These are phyloP conservation scores for Mercenaria mercenaria DNA, from an alignment of 1,140 invertebrate species.

Conservation along the genomic window DNA sequence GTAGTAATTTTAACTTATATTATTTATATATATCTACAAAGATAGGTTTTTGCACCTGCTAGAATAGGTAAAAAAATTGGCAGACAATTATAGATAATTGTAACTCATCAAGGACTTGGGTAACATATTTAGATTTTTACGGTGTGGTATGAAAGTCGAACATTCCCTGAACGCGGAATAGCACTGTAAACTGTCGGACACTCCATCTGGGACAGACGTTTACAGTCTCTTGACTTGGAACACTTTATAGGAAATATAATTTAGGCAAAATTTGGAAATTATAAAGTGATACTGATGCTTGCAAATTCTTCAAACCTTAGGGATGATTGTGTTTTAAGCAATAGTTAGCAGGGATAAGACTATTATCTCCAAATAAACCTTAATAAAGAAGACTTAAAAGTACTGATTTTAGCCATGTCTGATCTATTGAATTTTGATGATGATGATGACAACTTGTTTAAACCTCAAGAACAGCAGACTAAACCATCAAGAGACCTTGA, in stretches of 20 bases:
- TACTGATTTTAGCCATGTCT: no score
- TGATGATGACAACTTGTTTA: conserved; percentile 28
- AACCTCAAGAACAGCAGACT: background rate
- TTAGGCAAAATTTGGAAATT: no score
- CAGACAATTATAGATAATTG: background rate
- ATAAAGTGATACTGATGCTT: no score
- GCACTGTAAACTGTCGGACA: no score
- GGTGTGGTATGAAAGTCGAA: background rate
- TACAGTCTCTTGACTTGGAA: no score
- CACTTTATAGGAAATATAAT: no score
- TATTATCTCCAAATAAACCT: no score
- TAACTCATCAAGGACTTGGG: background rate
- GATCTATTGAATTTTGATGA: conserved; percentile 43
- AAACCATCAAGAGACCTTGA: conserved; percentile 33
- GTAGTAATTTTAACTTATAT: background rate
- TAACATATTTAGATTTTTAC: background rate
- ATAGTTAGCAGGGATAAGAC: no score
- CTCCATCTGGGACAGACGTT: no score
- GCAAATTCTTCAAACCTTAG: no score
- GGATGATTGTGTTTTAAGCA: no score
- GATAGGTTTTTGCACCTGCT: background rate
- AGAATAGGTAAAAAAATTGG: background rate
- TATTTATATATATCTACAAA: conserved; percentile 4
- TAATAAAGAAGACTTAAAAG: no score
- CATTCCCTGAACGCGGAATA: background rate